phyloP scores from a whole-genome alignment of 2,113 vertebrate genomes.

The Anolis carolinensis region DNA sequence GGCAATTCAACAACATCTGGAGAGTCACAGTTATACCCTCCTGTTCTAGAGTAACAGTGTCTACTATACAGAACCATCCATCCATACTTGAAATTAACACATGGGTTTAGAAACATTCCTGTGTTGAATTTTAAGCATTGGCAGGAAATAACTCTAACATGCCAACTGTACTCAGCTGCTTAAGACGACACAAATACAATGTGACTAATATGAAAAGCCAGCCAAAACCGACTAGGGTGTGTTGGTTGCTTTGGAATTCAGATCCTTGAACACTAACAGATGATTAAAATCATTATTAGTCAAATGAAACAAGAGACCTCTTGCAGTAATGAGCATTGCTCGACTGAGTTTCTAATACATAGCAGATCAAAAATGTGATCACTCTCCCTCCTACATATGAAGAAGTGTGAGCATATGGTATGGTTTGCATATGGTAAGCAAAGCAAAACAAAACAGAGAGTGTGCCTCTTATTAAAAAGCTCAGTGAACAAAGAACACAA shows the following conservation, averaged over 20 bases:
- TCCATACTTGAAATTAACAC: slow-evolving; percentile 10
- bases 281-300: slow-evolving; percentile 22
- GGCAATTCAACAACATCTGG: background rate
- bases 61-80: background rate
- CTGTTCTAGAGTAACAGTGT: background rate
- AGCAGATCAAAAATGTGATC: background rate
- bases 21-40: background rate
- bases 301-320: background rate
- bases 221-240: slow-evolving; percentile 50
- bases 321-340: background rate
- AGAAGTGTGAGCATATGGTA: background rate
- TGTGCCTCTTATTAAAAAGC: background rate
- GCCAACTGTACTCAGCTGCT: slow-evolving; percentile 42
- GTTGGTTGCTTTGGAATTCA: slow-evolving; percentile 52
- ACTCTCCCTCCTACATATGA: background rate
- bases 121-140: background rate
- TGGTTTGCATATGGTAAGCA: background rate
- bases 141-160: slow-evolving; percentile 39
- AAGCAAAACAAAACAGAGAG: background rate
- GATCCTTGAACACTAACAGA: slow-evolving; percentile 21
- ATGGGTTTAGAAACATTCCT: slow-evolving; percentile 35
- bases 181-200: slow-evolving; percentile 53
- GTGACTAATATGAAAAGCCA: slow-evolving; percentile 54
- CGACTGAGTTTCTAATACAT: background rate
- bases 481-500: background rate